These are phyloP conservation scores for Megalops atlanticus DNA, from an alignment of 2,113 vertebrate species.

Conservation along the genomic window DNA sequence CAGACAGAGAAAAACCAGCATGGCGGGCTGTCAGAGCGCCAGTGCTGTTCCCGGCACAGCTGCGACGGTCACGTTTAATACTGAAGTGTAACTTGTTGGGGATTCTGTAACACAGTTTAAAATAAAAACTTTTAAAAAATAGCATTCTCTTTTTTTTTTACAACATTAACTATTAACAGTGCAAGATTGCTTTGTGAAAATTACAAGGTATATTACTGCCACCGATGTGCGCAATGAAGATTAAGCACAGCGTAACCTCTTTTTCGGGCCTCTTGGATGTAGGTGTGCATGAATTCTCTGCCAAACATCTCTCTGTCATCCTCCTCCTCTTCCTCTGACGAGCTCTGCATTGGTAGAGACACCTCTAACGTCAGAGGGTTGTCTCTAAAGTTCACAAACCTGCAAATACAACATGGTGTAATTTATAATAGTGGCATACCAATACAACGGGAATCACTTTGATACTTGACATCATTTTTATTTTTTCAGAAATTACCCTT, in stretches of 20 bases:
- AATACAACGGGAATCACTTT: background rate
- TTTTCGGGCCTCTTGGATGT: conserved; percentile 81
- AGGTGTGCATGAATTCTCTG: conserved; percentile 86
- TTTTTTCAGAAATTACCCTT: background rate
- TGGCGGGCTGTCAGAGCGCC: conserved; percentile 28
- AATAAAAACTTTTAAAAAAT: background rate
- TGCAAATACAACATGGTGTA: conserved; percentile 49
- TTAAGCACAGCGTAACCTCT: conserved; percentile 62
- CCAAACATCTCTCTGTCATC: conserved; percentile 88
- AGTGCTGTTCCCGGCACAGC: conserved; percentile 16
- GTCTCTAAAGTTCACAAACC: conserved; percentile 97
- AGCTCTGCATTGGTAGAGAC: conserved; percentile 61
- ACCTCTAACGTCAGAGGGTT: conserved; percentile 86
- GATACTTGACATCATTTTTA: background rate
- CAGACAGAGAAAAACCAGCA: conserved; percentile 16
- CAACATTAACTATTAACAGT: background rate
- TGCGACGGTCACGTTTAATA: conserved; percentile 45
- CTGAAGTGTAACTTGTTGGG: conserved; percentile 39
- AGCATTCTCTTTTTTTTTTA: too few relatives aligned
- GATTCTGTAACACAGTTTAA: conserved; percentile 39
- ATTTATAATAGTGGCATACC: background rate
- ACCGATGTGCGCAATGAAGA: conserved; percentile 43
- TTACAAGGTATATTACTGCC: conserved; percentile 31
- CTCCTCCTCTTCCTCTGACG: conserved; percentile 54
- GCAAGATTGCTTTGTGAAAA: background rate